Percentiles rank a stretch among this genome's conserved stretches.
phyloP scores from a whole-genome alignment of 2,113 vertebrate genomes.

The Orientallactaga bullata region DNA sequence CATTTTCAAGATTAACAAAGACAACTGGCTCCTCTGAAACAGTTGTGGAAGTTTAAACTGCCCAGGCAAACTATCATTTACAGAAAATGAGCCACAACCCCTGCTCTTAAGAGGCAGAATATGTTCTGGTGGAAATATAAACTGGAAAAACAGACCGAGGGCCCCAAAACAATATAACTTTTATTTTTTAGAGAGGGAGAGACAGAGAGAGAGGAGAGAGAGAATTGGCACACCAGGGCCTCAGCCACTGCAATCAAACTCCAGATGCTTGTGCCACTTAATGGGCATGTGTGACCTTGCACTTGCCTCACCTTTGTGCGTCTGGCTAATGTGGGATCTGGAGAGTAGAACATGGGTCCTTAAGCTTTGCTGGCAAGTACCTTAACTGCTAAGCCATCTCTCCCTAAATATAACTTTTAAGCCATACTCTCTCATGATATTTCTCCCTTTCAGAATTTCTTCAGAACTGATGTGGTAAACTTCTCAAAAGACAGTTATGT shows the following conservation, averaged over 20 bases:
- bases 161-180: constrained; percentile 13
- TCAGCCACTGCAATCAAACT: no score
- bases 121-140: neutral
- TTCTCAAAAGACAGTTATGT: constrained; percentile 79
- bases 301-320: no score
- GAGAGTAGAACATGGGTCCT: neutral
- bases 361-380: neutral
- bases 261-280: no score
- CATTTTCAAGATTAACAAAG: neutral
- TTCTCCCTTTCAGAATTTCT: constrained; percentile 53
- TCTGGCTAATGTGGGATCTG: neutral
- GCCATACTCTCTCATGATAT: constrained; percentile 7
- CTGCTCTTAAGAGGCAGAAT: neutral
- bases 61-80: neutral
- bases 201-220: no score
- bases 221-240: no score
- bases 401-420: neutral
- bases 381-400: neutral
- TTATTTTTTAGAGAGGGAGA: neutral
- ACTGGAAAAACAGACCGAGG: neutral
- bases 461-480: constrained; percentile 59
- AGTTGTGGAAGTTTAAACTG: neutral
- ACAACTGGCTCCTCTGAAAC: neutral
- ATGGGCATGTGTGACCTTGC: no score
- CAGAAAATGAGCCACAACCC: neutral